Evolutionary conservation across 1,140 invertebrate genomes (phyloP).

Genomic region (Whitmania pigra): DNA sequence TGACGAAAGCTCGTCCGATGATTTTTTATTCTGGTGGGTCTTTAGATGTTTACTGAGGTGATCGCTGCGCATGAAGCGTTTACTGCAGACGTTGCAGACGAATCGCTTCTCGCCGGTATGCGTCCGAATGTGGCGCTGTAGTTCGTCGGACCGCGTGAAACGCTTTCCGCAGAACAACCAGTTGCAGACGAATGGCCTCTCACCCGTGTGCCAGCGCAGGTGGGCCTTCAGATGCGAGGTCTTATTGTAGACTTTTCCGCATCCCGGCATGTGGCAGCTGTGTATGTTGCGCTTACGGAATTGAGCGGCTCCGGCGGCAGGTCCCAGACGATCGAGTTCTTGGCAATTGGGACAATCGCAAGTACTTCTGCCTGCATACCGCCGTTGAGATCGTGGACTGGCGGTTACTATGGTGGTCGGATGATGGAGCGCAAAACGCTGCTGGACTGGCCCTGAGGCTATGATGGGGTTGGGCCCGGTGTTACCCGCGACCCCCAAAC

Average conservation of each 20-base stretch:
- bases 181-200: constrained; percentile 53
- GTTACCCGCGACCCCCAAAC: background rate
- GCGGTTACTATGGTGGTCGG: constrained; percentile 9
- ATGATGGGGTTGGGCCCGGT: background rate
- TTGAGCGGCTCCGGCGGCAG: constrained; percentile 9
- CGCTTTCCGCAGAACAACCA: constrained; percentile 76
- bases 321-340: constrained; percentile 23
- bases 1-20: background rate
- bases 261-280: constrained; percentile 90
- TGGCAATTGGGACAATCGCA: constrained; percentile 93
- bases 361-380: constrained; percentile 36
- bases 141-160: constrained; percentile 85
- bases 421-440: background rate
- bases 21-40: constrained; percentile 33
- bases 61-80: constrained; percentile 76
- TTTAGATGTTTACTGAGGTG: constrained; percentile 42
- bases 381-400: constrained; percentile 20
- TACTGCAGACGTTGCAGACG: constrained; percentile 67
- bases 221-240: constrained; percentile 60
- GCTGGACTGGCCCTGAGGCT: background rate
- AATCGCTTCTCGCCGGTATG: constrained; percentile 93
- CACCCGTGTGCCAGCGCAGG: constrained; percentile 45
- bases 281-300: constrained; percentile 58
- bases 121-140: constrained; percentile 73
- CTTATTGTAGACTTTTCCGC: constrained; percentile 80